Percentiles rank a stretch among this genome's conserved stretches.
Evolutionary conservation across 92 coral and sea anemone species (phyloP).

Genomic region (Isaurus tuberculatus): DNA sequence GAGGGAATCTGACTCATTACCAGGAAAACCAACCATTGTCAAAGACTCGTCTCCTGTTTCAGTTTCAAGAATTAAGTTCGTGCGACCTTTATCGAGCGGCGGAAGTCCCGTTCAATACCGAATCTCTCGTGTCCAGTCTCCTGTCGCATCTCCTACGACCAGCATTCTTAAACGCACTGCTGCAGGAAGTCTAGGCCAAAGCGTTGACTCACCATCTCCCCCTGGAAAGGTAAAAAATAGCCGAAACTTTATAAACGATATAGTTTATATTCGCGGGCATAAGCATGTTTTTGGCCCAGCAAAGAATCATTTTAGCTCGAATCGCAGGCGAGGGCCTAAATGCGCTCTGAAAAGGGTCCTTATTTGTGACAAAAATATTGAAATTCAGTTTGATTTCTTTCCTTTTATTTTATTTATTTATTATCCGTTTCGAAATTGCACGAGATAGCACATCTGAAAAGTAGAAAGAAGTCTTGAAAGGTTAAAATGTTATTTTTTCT

Average conservation of each 20-base stretch:
- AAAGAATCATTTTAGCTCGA: too few species aligned
- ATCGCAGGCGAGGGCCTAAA: too few species aligned
- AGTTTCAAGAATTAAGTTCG: conserved; percentile 73
- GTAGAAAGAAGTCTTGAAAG: too few species aligned
- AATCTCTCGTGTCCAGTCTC: conserved; percentile 68
- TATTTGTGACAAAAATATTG: too few species aligned
- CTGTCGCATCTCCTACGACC: conserved; percentile 87
- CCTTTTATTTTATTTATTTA: too few species aligned
- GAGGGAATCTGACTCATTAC: conserved; percentile 34
- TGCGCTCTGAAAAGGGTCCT: too few species aligned
- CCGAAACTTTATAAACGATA: neutral
- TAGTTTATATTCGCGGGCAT: too few species aligned
- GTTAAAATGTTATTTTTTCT: too few species aligned
- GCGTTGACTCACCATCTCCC: conserved; percentile 93
- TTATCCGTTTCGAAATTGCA: too few species aligned
- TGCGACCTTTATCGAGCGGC: conserved; percentile 75
- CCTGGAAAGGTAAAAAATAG: conserved; percentile 82
- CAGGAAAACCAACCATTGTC: conserved; percentile 48
- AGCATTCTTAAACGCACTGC: conserved; percentile 88
- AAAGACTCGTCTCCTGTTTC: conserved; percentile 86
- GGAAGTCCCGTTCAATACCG: conserved; percentile 84
- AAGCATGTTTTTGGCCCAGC: too few species aligned
- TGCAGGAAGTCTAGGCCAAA: conserved; percentile 60
- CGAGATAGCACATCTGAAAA: too few species aligned
- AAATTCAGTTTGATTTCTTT: too few species aligned